Evolutionary conservation across 2,888 invertebrate genomes (phyloP).

Genomic region (Andrena minutula): DNA sequence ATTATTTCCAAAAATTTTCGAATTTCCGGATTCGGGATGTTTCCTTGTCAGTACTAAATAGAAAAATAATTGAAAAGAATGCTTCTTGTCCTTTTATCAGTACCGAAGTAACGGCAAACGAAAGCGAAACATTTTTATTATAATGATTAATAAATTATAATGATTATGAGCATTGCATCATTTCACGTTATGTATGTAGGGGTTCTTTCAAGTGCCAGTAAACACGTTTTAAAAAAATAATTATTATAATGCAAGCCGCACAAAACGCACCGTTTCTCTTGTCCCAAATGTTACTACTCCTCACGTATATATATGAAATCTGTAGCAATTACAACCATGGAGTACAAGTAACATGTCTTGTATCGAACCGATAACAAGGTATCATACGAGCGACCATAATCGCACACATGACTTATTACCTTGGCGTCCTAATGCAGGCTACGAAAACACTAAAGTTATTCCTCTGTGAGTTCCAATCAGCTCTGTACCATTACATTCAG

Average conservation of each 20-base stretch:
- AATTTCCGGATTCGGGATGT: no score
- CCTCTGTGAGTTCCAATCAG: conserved; percentile 87
- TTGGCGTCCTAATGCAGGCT: conserved; percentile 92
- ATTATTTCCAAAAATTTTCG: no score
- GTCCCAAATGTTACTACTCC: conserved; percentile 2
- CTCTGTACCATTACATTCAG: neutral
- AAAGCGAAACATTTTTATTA: no score
- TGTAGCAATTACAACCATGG: conserved; percentile 93
- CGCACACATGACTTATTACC: conserved; percentile 91
- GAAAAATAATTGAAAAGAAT: neutral
- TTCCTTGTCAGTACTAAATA: no score
- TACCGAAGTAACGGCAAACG: neutral
- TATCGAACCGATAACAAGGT: conserved; percentile 89
- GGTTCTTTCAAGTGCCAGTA: neutral
- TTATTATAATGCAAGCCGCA: no score
- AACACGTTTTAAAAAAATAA: no score
- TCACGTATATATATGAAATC: conserved; percentile 24
- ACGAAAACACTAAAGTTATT: conserved; percentile 91
- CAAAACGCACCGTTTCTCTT: neutral
- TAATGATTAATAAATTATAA: no score
- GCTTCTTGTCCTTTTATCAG: neutral
- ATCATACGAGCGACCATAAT: conserved; percentile 89
- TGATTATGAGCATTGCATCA: neutral
- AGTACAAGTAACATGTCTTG: conserved; percentile 87
- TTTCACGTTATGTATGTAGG: neutral